A percentile compares a stretch with the other conserved stretches of the same genome.
phyloP scores from a whole-genome alignment of 2,888 invertebrate genomes.

The Serrognathus titanus region DNA sequence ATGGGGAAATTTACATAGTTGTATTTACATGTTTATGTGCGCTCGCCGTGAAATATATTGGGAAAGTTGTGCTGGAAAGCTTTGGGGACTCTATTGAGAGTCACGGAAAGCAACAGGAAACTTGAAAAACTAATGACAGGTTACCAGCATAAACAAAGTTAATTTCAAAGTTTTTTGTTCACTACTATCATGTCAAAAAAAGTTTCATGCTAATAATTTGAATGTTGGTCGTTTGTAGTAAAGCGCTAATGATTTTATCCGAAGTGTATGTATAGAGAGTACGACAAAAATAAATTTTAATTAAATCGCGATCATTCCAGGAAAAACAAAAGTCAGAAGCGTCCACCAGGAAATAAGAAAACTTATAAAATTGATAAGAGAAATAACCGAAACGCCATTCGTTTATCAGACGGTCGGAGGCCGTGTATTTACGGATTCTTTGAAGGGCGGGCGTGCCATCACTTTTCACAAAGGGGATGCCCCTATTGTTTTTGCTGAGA shows the following conservation, averaged over 20 bases:
- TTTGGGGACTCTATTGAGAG: neutral
- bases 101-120: neutral
- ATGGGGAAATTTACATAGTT: neutral
- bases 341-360: too few relatives aligned
- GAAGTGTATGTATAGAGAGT: too few relatives aligned
- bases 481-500: conserved; percentile 42
- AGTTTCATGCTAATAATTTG: too few relatives aligned
- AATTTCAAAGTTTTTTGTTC: too few relatives aligned
- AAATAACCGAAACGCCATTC: conserved; percentile 36
- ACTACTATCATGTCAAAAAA: too few relatives aligned
- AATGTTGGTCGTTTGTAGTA: too few relatives aligned
- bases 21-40: neutral
- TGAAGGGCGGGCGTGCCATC: conserved; percentile 37
- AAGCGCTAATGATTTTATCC: too few relatives aligned
- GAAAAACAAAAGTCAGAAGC: too few relatives aligned
- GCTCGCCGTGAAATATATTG: neutral
- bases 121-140: too few relatives aligned
- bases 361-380: conserved; percentile 28
- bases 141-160: too few relatives aligned
- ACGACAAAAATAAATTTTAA: too few relatives aligned
- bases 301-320: too few relatives aligned
- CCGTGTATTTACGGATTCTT: conserved; percentile 40
- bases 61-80: neutral
- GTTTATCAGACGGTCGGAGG: conserved; percentile 31
- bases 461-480: conserved; percentile 30